Conservation (phyloP, 2,113 vertebrate species). For the Sebastes schlegelii region DNA sequence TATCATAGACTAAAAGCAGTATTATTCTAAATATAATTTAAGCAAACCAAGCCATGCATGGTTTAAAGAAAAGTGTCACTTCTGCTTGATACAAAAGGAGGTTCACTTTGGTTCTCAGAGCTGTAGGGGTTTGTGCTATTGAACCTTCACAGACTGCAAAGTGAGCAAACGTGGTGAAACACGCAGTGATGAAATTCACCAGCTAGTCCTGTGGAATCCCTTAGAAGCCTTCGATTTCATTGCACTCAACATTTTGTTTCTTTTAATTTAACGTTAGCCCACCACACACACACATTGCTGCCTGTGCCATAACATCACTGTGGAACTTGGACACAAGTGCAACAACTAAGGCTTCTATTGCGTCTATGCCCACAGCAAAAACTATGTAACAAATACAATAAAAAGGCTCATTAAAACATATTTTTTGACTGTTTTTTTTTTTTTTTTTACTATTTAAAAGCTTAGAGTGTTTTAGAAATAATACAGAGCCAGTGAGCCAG, state of each 20-base stretch:
- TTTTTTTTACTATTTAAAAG: slow-evolving; percentile 10
- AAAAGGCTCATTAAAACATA: slow-evolving; percentile 67
- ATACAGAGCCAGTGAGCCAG: no score
- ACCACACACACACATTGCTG: slow-evolving; percentile 49
- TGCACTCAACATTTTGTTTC: slow-evolving; percentile 58
- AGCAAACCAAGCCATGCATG: slow-evolving; percentile 85
- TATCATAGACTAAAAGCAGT: slow-evolving; percentile 90
- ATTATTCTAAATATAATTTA: slow-evolving; percentile 92
- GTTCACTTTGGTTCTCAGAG: slow-evolving; percentile 77
- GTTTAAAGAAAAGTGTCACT: slow-evolving; percentile 78
- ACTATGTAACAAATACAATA: slow-evolving; percentile 76
- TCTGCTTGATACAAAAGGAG: slow-evolving; percentile 75
- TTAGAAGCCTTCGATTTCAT: slow-evolving; percentile 77
- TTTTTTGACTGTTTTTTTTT: neutral
- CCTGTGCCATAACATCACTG: slow-evolving; percentile 81
- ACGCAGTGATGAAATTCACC: slow-evolving; percentile 64
- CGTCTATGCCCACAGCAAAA: slow-evolving; percentile 80
- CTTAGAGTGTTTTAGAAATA: neutral
- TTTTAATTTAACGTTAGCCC: slow-evolving; percentile 56
- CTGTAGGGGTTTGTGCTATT: slow-evolving; percentile 62
- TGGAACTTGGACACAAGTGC: slow-evolving; percentile 78
- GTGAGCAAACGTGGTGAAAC: slow-evolving; percentile 36
- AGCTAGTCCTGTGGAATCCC: slow-evolving; percentile 68
- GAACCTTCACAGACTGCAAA: slow-evolving; percentile 72
- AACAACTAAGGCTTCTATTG: slow-evolving; percentile 78